These are phyloP conservation scores for Myoxocephalus aenaeus DNA, from an alignment of 2,797 vertebrate genomes.

Conservation along the genomic window DNA sequence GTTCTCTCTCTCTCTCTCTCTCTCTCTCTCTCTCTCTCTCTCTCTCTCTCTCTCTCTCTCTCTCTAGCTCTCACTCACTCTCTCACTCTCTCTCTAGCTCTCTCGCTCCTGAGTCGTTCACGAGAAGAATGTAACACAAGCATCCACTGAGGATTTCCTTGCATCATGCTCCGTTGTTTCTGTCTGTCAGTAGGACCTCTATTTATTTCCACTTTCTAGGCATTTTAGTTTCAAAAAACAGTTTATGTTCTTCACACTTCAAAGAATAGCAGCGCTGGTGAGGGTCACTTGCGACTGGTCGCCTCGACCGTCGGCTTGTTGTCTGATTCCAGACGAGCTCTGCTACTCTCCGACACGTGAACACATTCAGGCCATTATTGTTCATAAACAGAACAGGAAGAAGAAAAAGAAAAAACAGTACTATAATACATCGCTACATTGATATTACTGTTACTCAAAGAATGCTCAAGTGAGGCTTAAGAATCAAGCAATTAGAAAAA, in stretches of 20 bases:
- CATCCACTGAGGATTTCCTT: slow-evolving; percentile 53
- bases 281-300: slow-evolving; percentile 34
- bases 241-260: slow-evolving; percentile 63
- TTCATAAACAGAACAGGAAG: slow-evolving; percentile 57
- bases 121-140: slow-evolving; percentile 61
- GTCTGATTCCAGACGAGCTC: slow-evolving; percentile 38
- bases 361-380: slow-evolving; percentile 63
- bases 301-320: slow-evolving; percentile 7
- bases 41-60: slow-evolving; percentile 33
- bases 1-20: slow-evolving; percentile 30
- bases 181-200: slow-evolving; percentile 53
- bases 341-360: slow-evolving; percentile 57
- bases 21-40: slow-evolving; percentile 29
- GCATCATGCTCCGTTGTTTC: slow-evolving; percentile 59
- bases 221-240: slow-evolving; percentile 68
- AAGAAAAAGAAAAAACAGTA: slow-evolving; percentile 48
- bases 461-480: slow-evolving; percentile 79
- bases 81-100: slow-evolving; percentile 33
- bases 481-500: slow-evolving; percentile 76
- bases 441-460: slow-evolving; percentile 74
- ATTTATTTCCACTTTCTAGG: slow-evolving; percentile 68
- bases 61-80: slow-evolving; percentile 17
- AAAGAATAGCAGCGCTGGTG: slow-evolving; percentile 58
- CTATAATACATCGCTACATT: slow-evolving; percentile 79
- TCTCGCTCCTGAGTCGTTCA: slow-evolving; percentile 63